Percentiles rank a stretch among this genome's conserved stretches.
Conservation (phyloP, 2,888 invertebrate species). For the Iselma pallidipennis region DNA sequence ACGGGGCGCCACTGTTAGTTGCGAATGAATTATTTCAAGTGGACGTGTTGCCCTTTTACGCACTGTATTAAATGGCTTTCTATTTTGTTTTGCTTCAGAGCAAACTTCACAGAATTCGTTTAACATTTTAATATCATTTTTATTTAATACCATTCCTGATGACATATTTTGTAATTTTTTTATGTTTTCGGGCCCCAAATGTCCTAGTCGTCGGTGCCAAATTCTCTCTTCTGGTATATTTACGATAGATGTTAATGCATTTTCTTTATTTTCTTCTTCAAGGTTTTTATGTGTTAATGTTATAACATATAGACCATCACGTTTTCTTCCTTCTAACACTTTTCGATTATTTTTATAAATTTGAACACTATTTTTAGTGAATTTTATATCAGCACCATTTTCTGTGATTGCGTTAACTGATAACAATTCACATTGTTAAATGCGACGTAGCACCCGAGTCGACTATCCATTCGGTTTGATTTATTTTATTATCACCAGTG, state of each 20-base stretch:
- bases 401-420: conserved; percentile 41
- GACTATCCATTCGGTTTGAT: no score
- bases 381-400: conserved; percentile 34
- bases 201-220: conserved; percentile 14
- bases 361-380: conserved; percentile 27
- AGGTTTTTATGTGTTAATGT: conserved; percentile 2
- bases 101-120: conserved; percentile 46
- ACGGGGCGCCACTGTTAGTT: no score
- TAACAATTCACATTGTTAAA: no score
- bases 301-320: conserved; percentile 21
- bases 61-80: conserved; percentile 42
- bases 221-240: conserved; percentile 3
- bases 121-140: not conserved
- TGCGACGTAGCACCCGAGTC: no score
- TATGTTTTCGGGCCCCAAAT: conserved; percentile 4
- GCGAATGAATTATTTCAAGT: conserved; percentile 45
- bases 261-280: conserved; percentile 2
- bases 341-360: conserved; percentile 26
- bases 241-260: not conserved
- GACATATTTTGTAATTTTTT: conserved; percentile 9
- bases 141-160: not conserved
- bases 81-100: conserved; percentile 46
- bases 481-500: no score
- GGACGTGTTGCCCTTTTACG: conserved; percentile 42
- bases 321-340: conserved; percentile 26